Conservation (phyloP, 2,113 vertebrate genomes). For the Halcyon senegalensis region DNA sequence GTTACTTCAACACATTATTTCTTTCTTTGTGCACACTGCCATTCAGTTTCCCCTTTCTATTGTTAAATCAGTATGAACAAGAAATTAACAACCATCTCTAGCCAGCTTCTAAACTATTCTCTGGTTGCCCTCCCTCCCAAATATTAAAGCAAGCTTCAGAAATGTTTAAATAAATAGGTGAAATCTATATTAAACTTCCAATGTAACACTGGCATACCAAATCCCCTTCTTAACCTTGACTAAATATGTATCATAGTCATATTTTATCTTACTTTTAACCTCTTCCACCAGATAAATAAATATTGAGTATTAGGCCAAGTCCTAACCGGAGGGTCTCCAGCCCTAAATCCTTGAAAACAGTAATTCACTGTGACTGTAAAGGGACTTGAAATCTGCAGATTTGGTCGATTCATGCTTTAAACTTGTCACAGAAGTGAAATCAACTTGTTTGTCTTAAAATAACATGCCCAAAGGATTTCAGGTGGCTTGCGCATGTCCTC, state of each 20-base stretch:
- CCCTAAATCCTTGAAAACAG: neutral
- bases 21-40: neutral
- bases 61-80: neutral
- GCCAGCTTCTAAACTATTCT: neutral
- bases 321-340: neutral
- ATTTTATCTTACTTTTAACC: neutral
- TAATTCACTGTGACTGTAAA: neutral
- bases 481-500: slow-evolving; percentile 24
- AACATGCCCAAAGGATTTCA: slow-evolving; percentile 29
- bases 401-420: neutral
- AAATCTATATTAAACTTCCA: neutral
- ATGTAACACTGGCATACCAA: neutral
- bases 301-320: neutral
- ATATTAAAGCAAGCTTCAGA: neutral
- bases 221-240: neutral
- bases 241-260: neutral
- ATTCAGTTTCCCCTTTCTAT: neutral
- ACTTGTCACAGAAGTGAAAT: slow-evolving; percentile 13
- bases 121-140: neutral
- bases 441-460: slow-evolving; percentile 17
- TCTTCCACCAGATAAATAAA: neutral
- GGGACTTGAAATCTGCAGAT: neutral
- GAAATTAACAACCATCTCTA: neutral
- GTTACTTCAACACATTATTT: neutral
- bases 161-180: neutral